Percentiles rank a stretch among this genome's conserved stretches.
phyloP scores from a whole-genome alignment of 2,797 vertebrate genomes.

The Columba guinea region DNA sequence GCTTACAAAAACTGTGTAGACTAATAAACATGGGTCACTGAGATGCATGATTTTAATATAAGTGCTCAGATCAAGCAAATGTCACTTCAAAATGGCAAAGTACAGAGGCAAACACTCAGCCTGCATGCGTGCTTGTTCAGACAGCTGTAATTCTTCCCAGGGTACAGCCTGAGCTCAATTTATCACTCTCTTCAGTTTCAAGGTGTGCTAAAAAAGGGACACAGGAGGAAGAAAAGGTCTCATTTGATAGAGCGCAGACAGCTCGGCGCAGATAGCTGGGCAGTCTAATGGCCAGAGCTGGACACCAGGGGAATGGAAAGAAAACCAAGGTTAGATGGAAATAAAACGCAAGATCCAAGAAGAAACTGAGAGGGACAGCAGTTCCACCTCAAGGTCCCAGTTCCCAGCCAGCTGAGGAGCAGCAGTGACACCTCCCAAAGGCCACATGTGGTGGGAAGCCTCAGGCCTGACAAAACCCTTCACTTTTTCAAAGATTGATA shows the following conservation, averaged over 20 bases:
- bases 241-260: not conserved
- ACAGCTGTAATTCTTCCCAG: conserved; percentile 36
- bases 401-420: not conserved
- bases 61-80: conserved; percentile 8
- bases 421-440: not conserved
- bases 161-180: conserved; percentile 11
- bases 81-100: not conserved
- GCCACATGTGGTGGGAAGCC: not conserved
- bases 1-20: not conserved
- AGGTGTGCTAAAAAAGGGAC: conserved; percentile 1
- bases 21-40: not conserved
- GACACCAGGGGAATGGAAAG: not conserved
- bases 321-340: not conserved
- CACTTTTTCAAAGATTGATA: not conserved
- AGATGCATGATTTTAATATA: not conserved
- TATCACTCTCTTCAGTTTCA: not conserved
- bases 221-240: not conserved
- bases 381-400: too few species aligned
- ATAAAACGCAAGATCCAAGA: not conserved
- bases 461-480: not conserved
- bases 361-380: not conserved
- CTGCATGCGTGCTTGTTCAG: not conserved
- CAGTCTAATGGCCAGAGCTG: not conserved
- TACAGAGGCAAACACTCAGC: not conserved
- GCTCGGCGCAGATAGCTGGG: not conserved